Evolutionary conservation across 1,140 invertebrate species (phyloP), one percentile per base, ranked within the genome.

Genomic region (Drosophila elegans): DNA sequence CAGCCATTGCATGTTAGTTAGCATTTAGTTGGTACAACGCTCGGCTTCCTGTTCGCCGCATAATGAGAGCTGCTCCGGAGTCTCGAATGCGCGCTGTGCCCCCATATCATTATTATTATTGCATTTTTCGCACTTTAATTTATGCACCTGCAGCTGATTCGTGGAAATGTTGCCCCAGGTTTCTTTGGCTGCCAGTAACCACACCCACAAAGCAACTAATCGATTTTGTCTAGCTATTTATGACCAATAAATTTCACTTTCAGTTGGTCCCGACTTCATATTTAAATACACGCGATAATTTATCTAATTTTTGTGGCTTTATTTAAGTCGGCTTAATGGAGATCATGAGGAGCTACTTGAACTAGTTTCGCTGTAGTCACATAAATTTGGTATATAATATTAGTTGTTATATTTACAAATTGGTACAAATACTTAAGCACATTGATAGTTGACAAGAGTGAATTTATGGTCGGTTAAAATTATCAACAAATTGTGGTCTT

Each of bases 101-200:
- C 61, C 69, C 75, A 68, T 88, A 82, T 72, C 66, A 88, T 88
- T 83, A 89, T 83, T 60, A 60, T 75, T 89, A 88, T 89, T 81
- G 81, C 83, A 81, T 59, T 82, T 88, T 88, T 88, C 83, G 72
- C 83, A 88, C 83, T 88, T 89, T 88, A 88, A 88, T 88, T 88
- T 88, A 88, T 88, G 83, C 83, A 88, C 84, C 83, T 88, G 82
- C 76, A 76, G 83, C 83, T 88, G 72, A 89, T 88, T 88, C 83
- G 83, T 57, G 68, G 68, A 72, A 46, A 55, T 57, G 51, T 71
- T 45, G 41, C 52, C 7, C 29, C 12, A 11, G 45, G 53, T 69
- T 79, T 75, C 56, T 81, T 78, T 75, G 73, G 82, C 82, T 74
- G 46, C 62, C 64, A 48, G 34, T 62, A 66, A 79, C 83, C 83